Conservation (phyloP, 2,888 invertebrate genomes). For the Aproaerema taeniolella region DNA sequence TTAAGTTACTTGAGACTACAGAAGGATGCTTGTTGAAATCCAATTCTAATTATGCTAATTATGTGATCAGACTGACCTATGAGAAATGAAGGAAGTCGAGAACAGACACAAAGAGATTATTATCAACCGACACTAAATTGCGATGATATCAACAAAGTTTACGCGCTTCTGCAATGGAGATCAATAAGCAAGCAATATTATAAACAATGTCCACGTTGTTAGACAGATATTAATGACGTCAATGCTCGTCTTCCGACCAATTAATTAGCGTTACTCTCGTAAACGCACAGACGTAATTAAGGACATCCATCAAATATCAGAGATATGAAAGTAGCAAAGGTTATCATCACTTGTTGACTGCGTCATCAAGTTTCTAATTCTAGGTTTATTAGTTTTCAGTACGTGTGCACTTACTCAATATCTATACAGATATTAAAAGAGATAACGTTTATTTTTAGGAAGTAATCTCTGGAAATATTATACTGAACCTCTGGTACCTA, state of each 20-base stretch:
- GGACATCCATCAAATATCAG: slow-evolving; percentile 12
- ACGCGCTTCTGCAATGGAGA: background rate
- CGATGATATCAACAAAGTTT: background rate
- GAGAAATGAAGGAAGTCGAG: too few species aligned
- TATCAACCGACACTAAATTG: background rate
- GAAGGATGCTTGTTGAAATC: too few species aligned
- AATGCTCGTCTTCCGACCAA: slow-evolving; percentile 21
- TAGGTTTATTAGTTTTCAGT: background rate
- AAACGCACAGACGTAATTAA: slow-evolving; percentile 11
- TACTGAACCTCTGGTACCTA: too few species aligned
- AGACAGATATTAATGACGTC: slow-evolving; percentile 38
- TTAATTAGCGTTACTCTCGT: slow-evolving; percentile 8
- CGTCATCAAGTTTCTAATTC: slow-evolving; percentile 4
- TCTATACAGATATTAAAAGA: too few species aligned
- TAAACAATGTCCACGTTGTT: slow-evolving; percentile 8
- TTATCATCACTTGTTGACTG: slow-evolving; percentile 13
- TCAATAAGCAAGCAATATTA: background rate
- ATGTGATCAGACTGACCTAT: too few species aligned
- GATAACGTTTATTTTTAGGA: too few species aligned
- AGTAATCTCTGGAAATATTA: too few species aligned
- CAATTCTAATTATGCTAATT: too few species aligned
- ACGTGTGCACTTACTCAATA: background rate
- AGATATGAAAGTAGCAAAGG: slow-evolving; percentile 11
- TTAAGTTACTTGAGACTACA: too few species aligned
- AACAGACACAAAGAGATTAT: too few species aligned